A percentile compares a stretch with the other conserved stretches of the same genome.
Evolutionary conservation across 2,797 vertebrate genomes (phyloP).

Genomic region (Hyperoplus lanceolatus): DNA sequence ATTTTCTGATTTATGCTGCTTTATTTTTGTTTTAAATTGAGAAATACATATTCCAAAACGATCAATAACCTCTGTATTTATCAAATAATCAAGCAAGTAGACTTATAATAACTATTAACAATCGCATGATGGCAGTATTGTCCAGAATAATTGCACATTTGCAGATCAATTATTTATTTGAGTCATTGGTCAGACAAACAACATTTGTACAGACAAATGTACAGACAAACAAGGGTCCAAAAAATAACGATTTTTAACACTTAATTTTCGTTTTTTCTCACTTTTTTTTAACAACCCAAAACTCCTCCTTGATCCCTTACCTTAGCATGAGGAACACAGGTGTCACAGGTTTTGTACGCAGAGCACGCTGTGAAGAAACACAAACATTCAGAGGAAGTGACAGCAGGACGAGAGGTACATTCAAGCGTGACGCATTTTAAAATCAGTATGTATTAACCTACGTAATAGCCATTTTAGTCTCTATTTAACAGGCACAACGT

Average conservation of each 20-base stretch:
- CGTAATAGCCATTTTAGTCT: accelerated
- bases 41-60: too few relatives aligned
- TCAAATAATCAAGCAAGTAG: too few relatives aligned
- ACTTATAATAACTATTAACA: too few relatives aligned
- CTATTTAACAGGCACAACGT: accelerated
- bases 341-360: constrained; percentile 79
- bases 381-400: accelerated
- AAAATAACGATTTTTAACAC: background rate
- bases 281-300: too few relatives aligned
- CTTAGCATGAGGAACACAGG: constrained; percentile 83
- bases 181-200: too few relatives aligned
- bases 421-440: constrained; percentile 30
- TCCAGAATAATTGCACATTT: too few relatives aligned
- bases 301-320: constrained; percentile 64
- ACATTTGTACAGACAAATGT: too few relatives aligned
- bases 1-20: too few relatives aligned
- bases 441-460: background rate
- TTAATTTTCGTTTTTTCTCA: background rate
- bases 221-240: background rate
- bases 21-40: too few relatives aligned
- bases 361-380: constrained; percentile 80
- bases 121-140: too few relatives aligned
- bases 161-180: too few relatives aligned
- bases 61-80: too few relatives aligned
- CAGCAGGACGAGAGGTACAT: background rate